Percentiles rank a stretch among this genome's conserved stretches.
phyloP scores from a whole-genome alignment of 2,797 vertebrate genomes.

The Miichthys miiuy region DNA sequence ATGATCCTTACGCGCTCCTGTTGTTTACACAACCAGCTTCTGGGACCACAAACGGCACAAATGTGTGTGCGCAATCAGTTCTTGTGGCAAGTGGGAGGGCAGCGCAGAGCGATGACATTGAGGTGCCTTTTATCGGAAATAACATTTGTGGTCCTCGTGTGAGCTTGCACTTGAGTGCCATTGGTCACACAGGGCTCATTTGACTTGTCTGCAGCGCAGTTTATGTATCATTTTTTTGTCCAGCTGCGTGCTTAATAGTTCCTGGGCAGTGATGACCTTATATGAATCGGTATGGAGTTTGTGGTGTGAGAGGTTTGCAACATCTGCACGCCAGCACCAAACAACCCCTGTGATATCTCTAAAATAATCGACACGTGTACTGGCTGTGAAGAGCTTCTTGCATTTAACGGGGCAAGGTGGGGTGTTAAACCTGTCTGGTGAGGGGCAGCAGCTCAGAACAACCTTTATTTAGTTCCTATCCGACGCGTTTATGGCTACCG shows the following conservation, averaged over 20 bases:
- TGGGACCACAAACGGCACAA: slow-evolving; percentile 41
- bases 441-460: slow-evolving; percentile 21
- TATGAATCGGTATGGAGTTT: slow-evolving; percentile 42
- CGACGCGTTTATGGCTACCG: slow-evolving; percentile 42
- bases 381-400: background rate
- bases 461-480: slow-evolving; percentile 34
- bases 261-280: slow-evolving; percentile 54
- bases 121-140: slow-evolving; percentile 57
- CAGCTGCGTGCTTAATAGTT: slow-evolving; percentile 23
- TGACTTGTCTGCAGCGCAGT: slow-evolving; percentile 25
- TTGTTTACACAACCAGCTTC: slow-evolving; percentile 48
- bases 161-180: slow-evolving; percentile 20
- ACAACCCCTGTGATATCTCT: too few relatives aligned
- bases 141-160: slow-evolving; percentile 25
- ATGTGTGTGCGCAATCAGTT: slow-evolving; percentile 45
- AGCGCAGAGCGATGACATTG: slow-evolving; percentile 74
- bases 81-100: slow-evolving; percentile 50
- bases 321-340: slow-evolving; percentile 7
- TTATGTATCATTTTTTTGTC: slow-evolving; percentile 25
- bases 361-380: slow-evolving; percentile 6
- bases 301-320: slow-evolving; percentile 15
- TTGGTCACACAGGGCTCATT: slow-evolving; percentile 31
- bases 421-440: slow-evolving; percentile 13
- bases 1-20: slow-evolving; percentile 24
- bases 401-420: slow-evolving; percentile 21